These are phyloP conservation scores for Leptodactylus fuscus DNA, from an alignment of 2,113 vertebrate species.

Conservation along the genomic window DNA sequence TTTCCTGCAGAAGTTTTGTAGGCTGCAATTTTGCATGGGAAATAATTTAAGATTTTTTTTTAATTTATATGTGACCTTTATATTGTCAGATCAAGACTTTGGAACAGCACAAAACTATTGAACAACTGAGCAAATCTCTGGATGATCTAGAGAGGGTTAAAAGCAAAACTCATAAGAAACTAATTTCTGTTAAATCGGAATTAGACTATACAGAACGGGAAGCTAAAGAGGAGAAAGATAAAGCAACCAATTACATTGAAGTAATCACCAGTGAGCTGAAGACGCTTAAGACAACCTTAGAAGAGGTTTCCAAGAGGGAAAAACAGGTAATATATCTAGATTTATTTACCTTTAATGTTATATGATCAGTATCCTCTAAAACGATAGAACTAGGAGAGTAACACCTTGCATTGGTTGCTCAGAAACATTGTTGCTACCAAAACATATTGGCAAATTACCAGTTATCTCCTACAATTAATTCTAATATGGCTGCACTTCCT, in stretches of 20 bases:
- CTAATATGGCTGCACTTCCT: too few relatives aligned
- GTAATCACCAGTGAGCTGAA: conserved; percentile 70
- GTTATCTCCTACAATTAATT: too few relatives aligned
- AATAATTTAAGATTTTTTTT: too few relatives aligned
- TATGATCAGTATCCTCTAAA: too few relatives aligned
- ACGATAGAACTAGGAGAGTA: too few relatives aligned
- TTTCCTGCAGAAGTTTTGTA: too few relatives aligned
- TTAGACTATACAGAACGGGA: conserved; percentile 72
- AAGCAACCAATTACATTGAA: conserved; percentile 68
- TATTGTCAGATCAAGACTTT: conserved; percentile 80
- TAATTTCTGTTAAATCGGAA: conserved; percentile 75
- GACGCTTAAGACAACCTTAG: conserved; percentile 78
- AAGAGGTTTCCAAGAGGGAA: conserved; percentile 80
- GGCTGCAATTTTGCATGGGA: too few relatives aligned
- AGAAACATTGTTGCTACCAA: too few relatives aligned
- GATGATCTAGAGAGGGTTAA: conserved; percentile 81
- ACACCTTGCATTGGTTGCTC: too few relatives aligned
- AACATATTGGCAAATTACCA: too few relatives aligned
- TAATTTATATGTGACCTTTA: not conserved
- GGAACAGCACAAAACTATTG: conserved; percentile 84
- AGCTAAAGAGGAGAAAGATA: conserved; percentile 76
- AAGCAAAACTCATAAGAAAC: conserved; percentile 76
- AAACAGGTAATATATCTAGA: conserved; percentile 78
- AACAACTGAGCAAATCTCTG: conserved; percentile 81
- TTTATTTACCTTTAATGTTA: too few relatives aligned